These are phyloP conservation scores for Limnephilus rhombicus DNA, from an alignment of 2,888 invertebrate species.

Conservation along the genomic window DNA sequence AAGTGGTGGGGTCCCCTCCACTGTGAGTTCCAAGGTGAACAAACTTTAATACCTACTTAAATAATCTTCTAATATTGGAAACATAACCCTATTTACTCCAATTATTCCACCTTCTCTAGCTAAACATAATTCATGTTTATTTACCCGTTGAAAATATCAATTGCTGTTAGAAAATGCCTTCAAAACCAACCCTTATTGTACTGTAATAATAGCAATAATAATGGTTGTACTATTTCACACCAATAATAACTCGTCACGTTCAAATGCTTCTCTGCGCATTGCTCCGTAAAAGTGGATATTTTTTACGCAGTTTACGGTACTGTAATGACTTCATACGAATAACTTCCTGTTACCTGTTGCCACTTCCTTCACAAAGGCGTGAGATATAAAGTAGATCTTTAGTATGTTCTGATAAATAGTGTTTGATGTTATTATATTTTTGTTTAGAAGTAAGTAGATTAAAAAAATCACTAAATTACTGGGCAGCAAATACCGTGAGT, in stretches of 20 bases:
- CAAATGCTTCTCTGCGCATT: neutral
- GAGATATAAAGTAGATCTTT: neutral
- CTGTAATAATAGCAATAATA: neutral
- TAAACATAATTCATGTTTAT: neutral
- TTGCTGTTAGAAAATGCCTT: neutral
- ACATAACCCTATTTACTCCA: neutral
- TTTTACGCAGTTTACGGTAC: slow-evolving; percentile 8
- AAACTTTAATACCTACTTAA: neutral
- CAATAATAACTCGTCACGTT: slow-evolving; percentile 24
- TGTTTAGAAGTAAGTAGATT: too few relatives aligned
- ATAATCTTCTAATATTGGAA: neutral
- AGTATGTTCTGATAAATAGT: neutral
- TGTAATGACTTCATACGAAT: slow-evolving; percentile 2
- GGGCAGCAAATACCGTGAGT: neutral
- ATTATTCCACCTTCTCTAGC: neutral
- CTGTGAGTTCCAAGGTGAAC: too few relatives aligned
- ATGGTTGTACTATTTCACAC: slow-evolving; percentile 26
- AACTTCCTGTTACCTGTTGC: slow-evolving; percentile 31
- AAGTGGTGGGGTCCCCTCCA: too few relatives aligned
- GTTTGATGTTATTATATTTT: too few relatives aligned
- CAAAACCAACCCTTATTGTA: neutral
- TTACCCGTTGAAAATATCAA: neutral
- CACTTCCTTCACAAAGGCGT: neutral
- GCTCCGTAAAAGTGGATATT: slow-evolving; percentile 10
- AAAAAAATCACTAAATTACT: neutral